Evolutionary conservation across 1,140 invertebrate species (phyloP).

Genomic region (Parasteatoda tepidariorum): DNA sequence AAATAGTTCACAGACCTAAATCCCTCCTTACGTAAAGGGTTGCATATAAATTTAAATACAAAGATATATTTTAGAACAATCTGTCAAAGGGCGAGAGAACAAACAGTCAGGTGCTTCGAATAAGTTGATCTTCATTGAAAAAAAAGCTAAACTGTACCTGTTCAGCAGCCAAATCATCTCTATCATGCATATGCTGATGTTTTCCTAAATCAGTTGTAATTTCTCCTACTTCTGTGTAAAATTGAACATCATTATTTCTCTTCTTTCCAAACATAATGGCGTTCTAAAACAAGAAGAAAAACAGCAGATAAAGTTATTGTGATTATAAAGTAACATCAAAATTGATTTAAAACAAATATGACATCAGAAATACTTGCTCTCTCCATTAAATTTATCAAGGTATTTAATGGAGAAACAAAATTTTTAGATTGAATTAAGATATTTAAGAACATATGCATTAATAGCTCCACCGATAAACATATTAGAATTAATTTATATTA

Average conservation of each 20-base stretch:
- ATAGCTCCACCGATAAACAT: too few species aligned
- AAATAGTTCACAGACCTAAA: too few species aligned
- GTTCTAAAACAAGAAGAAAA: conserved; percentile 74
- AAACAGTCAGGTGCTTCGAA: too few species aligned
- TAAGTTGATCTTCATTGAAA: not conserved
- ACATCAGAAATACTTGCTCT: not conserved
- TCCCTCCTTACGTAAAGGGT: too few species aligned
- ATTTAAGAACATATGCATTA: too few species aligned
- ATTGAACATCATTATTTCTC: conserved; percentile 98
- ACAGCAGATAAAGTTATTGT: not conserved
- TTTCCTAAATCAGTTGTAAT: conserved; percentile 99
- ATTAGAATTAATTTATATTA: too few species aligned
- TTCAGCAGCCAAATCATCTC: conserved; percentile 98
- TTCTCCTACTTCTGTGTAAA: conserved; percentile 99
- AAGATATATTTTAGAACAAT: too few species aligned
- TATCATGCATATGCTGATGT: conserved; percentile 99
- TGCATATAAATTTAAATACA: too few species aligned
- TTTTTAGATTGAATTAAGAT: too few species aligned
- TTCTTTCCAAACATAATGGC: conserved; percentile 99
- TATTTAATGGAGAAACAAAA: not conserved
- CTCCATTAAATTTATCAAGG: too few species aligned
- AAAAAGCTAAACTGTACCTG: conserved; percentile 72
- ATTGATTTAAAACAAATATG: not conserved
- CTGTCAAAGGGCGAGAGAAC: too few species aligned
- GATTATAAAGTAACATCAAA: conserved; percentile 6